Evolutionary conservation across 2,113 vertebrate species (phyloP).

Genomic region (Brevimyrus niger): DNA sequence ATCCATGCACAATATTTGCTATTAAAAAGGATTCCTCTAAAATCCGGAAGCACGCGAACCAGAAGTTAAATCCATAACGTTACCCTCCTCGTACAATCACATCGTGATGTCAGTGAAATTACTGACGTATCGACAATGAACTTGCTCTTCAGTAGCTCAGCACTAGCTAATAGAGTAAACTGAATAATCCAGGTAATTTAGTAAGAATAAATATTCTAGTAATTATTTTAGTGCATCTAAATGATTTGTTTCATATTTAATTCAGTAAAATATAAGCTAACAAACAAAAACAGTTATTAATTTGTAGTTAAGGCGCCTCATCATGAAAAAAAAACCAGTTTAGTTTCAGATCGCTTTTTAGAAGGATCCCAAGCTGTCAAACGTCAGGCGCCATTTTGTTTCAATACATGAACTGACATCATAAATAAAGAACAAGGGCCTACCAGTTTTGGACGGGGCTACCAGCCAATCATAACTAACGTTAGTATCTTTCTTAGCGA

Average conservation of each 20-base stretch:
- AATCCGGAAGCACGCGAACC: background rate
- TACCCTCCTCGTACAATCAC: background rate
- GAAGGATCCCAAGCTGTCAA: background rate
- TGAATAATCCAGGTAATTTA: background rate
- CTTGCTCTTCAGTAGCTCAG: background rate
- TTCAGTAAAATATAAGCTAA: background rate
- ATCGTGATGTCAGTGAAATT: background rate
- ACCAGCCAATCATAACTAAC: constrained; percentile 34
- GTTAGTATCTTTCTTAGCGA: constrained; percentile 39
- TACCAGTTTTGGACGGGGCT: constrained; percentile 6
- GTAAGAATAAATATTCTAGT: background rate
- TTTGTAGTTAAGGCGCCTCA: background rate
- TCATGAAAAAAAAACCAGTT: background rate
- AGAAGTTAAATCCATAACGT: background rate
- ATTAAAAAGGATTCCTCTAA: background rate
- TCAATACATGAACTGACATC: constrained; percentile 27
- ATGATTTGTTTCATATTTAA: background rate
- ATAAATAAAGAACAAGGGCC: constrained; percentile 37
- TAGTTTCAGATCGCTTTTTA: background rate
- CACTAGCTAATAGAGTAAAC: background rate
- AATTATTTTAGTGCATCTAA: background rate
- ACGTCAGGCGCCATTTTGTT: constrained; percentile 37
- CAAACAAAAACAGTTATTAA: background rate
- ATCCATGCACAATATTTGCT: background rate
- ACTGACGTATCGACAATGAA: background rate